Base-by-base conservation (phyloP, 1,140 invertebrate species). In the Amyelois transitella region DNA sequence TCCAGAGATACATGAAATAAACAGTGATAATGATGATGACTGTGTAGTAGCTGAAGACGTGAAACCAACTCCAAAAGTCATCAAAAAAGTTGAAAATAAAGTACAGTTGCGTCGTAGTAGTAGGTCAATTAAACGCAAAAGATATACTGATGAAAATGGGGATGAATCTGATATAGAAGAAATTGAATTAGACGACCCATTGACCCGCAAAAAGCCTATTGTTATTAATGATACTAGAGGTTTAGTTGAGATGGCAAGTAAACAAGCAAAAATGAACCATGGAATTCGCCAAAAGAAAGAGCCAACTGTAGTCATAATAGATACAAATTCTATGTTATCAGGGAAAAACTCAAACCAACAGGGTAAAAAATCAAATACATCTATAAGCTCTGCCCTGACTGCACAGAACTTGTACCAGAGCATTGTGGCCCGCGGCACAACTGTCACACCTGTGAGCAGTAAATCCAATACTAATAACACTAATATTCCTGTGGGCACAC, bases 251-350 rank as follows among this genome's bases (percentile, higher is more conserved):
- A 93, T 94, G 59, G 93, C 92, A 6, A 83, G 89, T 8, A 81
- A 69, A 55, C 77, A 85, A 57, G 79, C 79, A 51, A 89, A 86
- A 72, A 65, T 72, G 6, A 81, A 73, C 55, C 57, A 70, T 10
- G 61, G 60, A 45, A 75, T 77, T 25, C 90, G 90, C 50, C 90
- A 91, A 2, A 93, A 94, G 64, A 94, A 94, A 64, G 93, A 94
- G 73, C 92, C 93, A 1, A 94, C 93, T 1, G 86, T 95, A 64
- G 94, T 95, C 20, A 94, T 95, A 49, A 94, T 95, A 55, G 94
- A 95, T 69, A 94, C 93, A 2, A 94, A 94, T 89, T 92, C 92
- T 8, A 93, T 93, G 64, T 72, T 93, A 28, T 91, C 91, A 44
- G 92, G 91, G 4, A 75, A 69, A 63, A 51, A 43, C 24, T 49